These are phyloP conservation scores for Alloscopus bannaensis DNA, from an alignment of 2,888 invertebrate genomes.

Conservation along the genomic window DNA sequence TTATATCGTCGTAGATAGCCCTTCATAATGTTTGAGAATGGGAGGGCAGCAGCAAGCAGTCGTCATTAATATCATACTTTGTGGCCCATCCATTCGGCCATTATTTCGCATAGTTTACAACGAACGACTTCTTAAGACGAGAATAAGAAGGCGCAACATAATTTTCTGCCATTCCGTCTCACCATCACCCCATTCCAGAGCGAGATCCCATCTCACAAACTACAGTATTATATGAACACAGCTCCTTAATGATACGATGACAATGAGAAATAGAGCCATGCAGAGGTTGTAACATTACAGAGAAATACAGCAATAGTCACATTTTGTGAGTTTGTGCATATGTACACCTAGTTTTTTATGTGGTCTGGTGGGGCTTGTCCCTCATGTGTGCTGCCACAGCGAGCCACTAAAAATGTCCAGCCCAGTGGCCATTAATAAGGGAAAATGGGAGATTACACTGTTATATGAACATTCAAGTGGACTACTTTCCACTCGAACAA, in stretches of 20 bases:
- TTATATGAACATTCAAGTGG: slow-evolving; percentile 31
- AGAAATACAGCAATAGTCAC: slow-evolving; percentile 5
- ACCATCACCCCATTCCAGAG: slow-evolving; percentile 62
- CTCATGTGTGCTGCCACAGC: no score
- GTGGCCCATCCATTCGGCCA: neutral
- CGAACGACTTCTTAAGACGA: slow-evolving; percentile 12
- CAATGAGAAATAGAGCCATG: slow-evolving; percentile 51
- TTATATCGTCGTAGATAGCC: no score
- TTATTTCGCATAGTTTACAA: no score
- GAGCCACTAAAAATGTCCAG: slow-evolving; percentile 48
- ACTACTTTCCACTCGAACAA: slow-evolving; percentile 21
- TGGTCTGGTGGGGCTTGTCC: no score
- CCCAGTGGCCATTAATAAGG: slow-evolving; percentile 50
- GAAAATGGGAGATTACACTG: slow-evolving; percentile 50
- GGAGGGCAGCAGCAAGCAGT: slow-evolving; percentile 19
- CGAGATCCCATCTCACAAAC: slow-evolving; percentile 30
- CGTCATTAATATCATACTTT: slow-evolving; percentile 12
- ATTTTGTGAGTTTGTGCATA: no score
- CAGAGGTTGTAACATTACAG: neutral
- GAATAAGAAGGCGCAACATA: slow-evolving; percentile 33
- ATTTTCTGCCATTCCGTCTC: slow-evolving; percentile 47
- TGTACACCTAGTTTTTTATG: no score
- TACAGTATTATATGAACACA: no score
- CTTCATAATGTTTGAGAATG: no score
- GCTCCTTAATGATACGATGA: slow-evolving; percentile 52